These are phyloP conservation scores for Cynopterus brachyotis DNA, from an alignment of 2,113 vertebrate species.

Conservation along the genomic window DNA sequence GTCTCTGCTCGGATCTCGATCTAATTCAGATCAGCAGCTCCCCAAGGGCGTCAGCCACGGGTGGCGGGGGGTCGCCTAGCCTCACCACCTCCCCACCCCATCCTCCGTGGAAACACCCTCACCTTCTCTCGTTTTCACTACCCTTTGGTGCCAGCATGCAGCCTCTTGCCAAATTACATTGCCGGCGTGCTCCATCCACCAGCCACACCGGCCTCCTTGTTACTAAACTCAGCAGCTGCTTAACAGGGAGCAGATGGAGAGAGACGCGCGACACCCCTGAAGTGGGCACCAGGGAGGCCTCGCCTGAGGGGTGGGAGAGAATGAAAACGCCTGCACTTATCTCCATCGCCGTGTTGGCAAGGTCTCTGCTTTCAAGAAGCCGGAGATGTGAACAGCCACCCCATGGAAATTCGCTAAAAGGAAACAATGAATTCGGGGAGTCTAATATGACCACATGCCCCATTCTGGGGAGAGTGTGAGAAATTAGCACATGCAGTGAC, in stretches of 20 bases:
- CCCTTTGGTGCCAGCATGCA: neutral
- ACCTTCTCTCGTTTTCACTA: neutral
- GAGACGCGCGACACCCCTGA: accelerated
- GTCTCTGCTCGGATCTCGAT: neutral
- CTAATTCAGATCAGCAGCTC: neutral
- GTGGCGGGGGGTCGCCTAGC: neutral
- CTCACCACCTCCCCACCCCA: accelerated
- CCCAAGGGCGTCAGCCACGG: neutral
- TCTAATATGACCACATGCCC: neutral
- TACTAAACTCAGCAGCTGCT: neutral
- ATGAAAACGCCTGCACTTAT: too few relatives aligned
- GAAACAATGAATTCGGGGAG: neutral
- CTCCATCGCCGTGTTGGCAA: accelerated
- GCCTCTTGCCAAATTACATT: neutral
- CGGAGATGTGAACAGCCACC: neutral
- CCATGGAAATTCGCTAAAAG: neutral
- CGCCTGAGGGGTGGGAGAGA: neutral
- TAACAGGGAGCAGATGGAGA: neutral
- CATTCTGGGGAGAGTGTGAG: accelerated
- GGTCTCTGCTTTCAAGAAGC: neutral
- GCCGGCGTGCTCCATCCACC: neutral
- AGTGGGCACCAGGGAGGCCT: neutral
- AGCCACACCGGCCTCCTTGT: neutral
- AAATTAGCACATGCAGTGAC: accelerated
- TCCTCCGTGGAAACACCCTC: neutral